A percentile compares a stretch with the other conserved stretches of the same genome.
phyloP scores from a whole-genome alignment of 2,888 invertebrate species.

The Epirrhoe tristata region DNA sequence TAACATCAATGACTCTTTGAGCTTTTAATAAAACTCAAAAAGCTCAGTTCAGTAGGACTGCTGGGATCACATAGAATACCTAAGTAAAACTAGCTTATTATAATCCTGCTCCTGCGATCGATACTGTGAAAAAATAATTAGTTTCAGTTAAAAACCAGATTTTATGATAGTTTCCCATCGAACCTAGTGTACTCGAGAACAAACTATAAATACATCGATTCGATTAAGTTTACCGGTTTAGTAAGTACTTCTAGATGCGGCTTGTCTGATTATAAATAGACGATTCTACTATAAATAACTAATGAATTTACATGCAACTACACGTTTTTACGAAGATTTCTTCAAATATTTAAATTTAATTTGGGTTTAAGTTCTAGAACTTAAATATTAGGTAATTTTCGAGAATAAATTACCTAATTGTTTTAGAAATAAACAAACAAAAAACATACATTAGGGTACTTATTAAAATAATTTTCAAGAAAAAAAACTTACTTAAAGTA shows the following conservation, averaged over 20 bases:
- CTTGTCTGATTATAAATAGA: neutral
- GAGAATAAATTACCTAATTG: conserved; percentile 44
- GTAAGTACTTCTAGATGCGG: neutral
- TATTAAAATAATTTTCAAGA: neutral
- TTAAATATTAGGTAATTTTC: conserved; percentile 20
- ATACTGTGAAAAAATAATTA: no score
- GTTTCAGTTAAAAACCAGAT: neutral
- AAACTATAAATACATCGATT: conserved; percentile 1
- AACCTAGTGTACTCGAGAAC: neutral
- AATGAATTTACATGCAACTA: neutral
- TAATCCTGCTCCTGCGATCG: no score
- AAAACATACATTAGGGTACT: neutral
- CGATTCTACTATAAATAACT: neutral
- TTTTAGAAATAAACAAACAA: neutral
- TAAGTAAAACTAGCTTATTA: no score
- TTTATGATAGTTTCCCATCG: neutral
- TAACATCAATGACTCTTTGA: no score
- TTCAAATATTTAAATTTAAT: neutral
- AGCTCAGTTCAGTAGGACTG: no score
- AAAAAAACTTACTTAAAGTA: conserved; percentile 70
- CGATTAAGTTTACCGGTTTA: conserved; percentile 4
- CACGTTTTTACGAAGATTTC: neutral
- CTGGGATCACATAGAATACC: no score
- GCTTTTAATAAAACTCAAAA: no score
- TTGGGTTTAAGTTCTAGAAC: neutral